Percentiles rank a stretch among this genome's conserved stretches.
phyloP scores from a whole-genome alignment of 2,888 invertebrate genomes.

The Oxystoma pomonae region DNA sequence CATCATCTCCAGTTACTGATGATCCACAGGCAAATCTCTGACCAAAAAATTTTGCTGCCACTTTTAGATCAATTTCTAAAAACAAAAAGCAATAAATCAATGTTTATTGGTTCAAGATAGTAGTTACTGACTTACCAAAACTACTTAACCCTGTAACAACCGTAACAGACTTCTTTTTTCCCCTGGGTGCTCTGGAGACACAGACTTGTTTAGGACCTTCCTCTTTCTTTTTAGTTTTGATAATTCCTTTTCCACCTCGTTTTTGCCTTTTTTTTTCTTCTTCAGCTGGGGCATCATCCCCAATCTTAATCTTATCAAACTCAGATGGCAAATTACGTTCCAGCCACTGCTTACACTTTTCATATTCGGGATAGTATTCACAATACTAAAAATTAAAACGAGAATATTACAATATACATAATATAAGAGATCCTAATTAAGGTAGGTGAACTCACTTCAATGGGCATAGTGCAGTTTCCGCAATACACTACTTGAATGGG shows the following conservation, averaged over 20 bases:
- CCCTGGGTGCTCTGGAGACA: constrained; percentile 86
- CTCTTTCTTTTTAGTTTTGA: constrained; percentile 93
- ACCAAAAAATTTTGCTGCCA: constrained; percentile 96
- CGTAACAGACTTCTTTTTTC: constrained; percentile 98
- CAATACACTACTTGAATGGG: constrained; percentile 85
- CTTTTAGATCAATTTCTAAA: constrained; percentile 93
- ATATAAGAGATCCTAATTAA: not conserved
- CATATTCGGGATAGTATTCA: constrained; percentile 96
- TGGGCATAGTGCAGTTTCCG: constrained; percentile 92
- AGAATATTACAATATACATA: not conserved
- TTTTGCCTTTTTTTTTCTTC: constrained; percentile 96
- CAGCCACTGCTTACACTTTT: constrained; percentile 95
- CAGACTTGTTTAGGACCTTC: constrained; percentile 82
- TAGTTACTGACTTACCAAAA: constrained; percentile 82
- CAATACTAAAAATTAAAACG: constrained; percentile 71
- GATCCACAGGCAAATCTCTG: constrained; percentile 99
- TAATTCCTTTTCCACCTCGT: constrained; percentile 93
- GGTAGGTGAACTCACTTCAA: constrained; percentile 60
- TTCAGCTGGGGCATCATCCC: constrained; percentile 66
- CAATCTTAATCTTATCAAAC: constrained; percentile 82
- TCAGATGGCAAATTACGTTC: constrained; percentile 91
- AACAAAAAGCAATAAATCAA: no score
- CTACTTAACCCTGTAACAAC: constrained; percentile 93
- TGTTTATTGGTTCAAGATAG: no score
- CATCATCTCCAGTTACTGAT: constrained; percentile 97